Conservation (phyloP, 2,113 vertebrate species). For the Muntiacus muntjak region DNA sequence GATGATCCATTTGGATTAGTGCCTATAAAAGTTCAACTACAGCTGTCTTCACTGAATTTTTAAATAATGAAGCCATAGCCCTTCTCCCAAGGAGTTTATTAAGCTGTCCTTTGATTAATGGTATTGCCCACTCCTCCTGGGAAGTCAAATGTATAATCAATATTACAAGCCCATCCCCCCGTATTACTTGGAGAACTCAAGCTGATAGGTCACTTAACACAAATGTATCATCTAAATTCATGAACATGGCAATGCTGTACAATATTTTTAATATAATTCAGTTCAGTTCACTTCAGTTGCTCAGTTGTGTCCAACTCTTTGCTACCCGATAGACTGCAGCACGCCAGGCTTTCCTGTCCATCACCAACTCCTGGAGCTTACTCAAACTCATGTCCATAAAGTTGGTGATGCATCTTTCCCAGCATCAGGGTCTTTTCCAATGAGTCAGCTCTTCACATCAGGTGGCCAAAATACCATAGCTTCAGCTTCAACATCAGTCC, state of each 20-base stretch:
- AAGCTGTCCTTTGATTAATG: slow-evolving; percentile 67
- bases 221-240: slow-evolving; percentile 61
- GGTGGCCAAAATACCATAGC: neutral
- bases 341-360: neutral
- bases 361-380: neutral
- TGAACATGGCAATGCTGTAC: slow-evolving; percentile 28
- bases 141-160: slow-evolving; percentile 54
- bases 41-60: slow-evolving; percentile 54
- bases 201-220: slow-evolving; percentile 48
- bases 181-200: slow-evolving; percentile 15
- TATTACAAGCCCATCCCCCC: neutral
- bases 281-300: neutral
- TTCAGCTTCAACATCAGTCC: neutral
- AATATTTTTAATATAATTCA: slow-evolving; percentile 57
- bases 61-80: slow-evolving; percentile 60
- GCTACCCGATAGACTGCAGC: neutral
- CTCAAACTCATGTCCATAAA: neutral
- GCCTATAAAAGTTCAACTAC: slow-evolving; percentile 54
- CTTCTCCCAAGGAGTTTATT: slow-evolving; percentile 67
- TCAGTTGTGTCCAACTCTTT: neutral
- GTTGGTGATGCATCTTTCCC: fast-evolving
- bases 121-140: neutral
- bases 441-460: neutral
- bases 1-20: slow-evolving; percentile 62
- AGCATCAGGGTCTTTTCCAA: neutral